Percentiles rank a stretch among this genome's conserved stretches.
Evolutionary conservation across 2,797 vertebrate species (phyloP).

Genomic region (Anas bernieri): DNA sequence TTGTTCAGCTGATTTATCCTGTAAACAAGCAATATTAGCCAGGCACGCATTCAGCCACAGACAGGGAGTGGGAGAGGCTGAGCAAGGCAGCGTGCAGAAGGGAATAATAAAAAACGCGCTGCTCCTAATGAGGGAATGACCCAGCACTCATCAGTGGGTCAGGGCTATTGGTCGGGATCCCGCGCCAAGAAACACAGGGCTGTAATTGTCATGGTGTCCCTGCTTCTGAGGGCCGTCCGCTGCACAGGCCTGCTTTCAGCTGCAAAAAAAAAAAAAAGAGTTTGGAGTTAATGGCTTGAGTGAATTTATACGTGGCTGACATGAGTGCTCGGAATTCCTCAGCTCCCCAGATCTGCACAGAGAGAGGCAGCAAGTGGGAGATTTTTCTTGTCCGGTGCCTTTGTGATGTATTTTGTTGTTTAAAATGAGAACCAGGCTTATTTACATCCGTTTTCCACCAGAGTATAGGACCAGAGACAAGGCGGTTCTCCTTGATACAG

Average conservation of each 20-base stretch:
- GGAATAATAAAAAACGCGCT: slow-evolving; percentile 72
- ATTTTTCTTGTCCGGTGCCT: background rate
- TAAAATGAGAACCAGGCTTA: background rate
- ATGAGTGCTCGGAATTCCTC: background rate
- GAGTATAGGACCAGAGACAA: background rate
- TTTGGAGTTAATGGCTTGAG: background rate
- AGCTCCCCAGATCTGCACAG: background rate
- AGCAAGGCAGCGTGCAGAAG: background rate
- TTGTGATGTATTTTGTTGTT: background rate
- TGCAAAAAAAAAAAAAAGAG: background rate
- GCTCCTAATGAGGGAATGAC: slow-evolving; percentile 72
- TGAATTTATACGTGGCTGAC: background rate
- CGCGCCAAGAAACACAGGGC: slow-evolving; percentile 16
- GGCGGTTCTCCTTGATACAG: background rate
- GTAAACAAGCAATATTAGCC: slow-evolving; percentile 60
- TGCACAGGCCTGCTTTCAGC: background rate
- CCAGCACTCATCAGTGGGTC: slow-evolving; percentile 5
- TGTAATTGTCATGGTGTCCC: slow-evolving; percentile 2
- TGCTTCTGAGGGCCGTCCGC: background rate
- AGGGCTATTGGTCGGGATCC: background rate
- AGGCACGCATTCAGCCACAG: background rate
- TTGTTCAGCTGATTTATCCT: slow-evolving; percentile 74
- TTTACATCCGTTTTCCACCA: background rate
- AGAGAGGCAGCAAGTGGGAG: background rate
- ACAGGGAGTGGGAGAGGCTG: slow-evolving; percentile 30